Evolutionary conservation across 1,140 invertebrate species (phyloP).

Genomic region (Scylla paramamosain): DNA sequence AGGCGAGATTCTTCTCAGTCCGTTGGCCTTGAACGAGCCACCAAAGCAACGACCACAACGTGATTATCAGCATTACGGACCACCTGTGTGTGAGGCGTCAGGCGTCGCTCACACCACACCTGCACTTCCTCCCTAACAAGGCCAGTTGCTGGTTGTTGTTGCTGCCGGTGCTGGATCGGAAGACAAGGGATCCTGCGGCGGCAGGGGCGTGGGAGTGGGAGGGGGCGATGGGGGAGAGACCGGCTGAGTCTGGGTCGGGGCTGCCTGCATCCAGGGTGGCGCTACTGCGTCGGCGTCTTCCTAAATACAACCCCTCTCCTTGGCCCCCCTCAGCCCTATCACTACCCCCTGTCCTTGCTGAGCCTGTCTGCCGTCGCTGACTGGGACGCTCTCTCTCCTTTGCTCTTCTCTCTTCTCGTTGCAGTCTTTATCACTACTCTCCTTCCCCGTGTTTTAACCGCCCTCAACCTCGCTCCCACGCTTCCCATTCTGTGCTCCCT

Average conservation of each 20-base stretch:
- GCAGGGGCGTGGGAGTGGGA: neutral
- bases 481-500: neutral
- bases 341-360: neutral
- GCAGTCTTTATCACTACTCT: neutral
- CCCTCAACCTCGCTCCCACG: neutral
- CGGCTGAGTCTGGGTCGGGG: neutral
- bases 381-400: neutral
- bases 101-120: neutral
- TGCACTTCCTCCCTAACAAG: neutral
- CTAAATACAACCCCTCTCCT: constrained; percentile 25
- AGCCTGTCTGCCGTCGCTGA: neutral
- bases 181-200: neutral
- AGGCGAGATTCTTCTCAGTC: too few relatives aligned
- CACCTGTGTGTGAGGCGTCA: neutral
- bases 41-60: too few relatives aligned
- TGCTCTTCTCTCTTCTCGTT: neutral
- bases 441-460: neutral
- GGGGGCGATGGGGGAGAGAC: neutral
- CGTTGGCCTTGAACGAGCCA: too few relatives aligned
- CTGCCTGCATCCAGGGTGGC: neutral
- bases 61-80: neutral
- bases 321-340: neutral
- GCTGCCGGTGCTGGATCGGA: neutral
- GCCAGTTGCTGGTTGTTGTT: neutral
- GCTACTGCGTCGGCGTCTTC: constrained; percentile 6